Base-by-base conservation (phyloP, 2,113 vertebrate genomes). In the Mustela nigripes region DNA sequence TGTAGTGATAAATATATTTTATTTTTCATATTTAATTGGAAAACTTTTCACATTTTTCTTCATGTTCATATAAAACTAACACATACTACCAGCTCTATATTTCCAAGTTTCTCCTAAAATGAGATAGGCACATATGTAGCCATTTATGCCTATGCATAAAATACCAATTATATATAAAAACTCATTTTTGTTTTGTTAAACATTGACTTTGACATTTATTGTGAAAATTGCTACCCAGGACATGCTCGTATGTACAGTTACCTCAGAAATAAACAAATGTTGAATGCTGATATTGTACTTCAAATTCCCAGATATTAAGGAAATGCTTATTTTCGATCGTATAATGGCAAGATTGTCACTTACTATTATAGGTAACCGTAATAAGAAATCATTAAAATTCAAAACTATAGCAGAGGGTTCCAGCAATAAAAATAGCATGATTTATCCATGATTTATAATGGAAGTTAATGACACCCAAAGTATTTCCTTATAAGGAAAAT, bases 111-210 rank as follows among this genome's bases (percentile, higher is more conserved):
- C 60, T 85, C 21, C 36, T 73, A 95, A 63, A 7, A 48, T 60
- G 14, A 45, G n/a, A 92, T 4, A 69, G 24, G 33, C 1, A 76
- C 16, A 83, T 80, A 39, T 18, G 67, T 39, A 92, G 78, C 39
- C 50, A 91, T 26, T 74, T 94, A 81, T 91, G 21, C 63, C 86
- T 69, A 53, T 78, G 39, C 8, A 89, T 67, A 91, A 84, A 76
- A 63, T 62, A 50, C 2, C 22, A 39, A 33, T 36, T 78, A 2
- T 21, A 45, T 60, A 39, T 33, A 42, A 62, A 92, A 91, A 33
- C 0, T 73, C 50, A 42, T 60, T 4, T 91, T 80, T 65, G 0
- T 76, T 83, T 88, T 53, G 48, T 50, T 91, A 90, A 96, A 89
- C 83, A 33, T 39, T 50, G 9, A 80, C 22, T 95, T 21, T 14